These are phyloP conservation scores for Pemphredon lugubris DNA, from an alignment of 2,888 invertebrate species.

Conservation along the genomic window DNA sequence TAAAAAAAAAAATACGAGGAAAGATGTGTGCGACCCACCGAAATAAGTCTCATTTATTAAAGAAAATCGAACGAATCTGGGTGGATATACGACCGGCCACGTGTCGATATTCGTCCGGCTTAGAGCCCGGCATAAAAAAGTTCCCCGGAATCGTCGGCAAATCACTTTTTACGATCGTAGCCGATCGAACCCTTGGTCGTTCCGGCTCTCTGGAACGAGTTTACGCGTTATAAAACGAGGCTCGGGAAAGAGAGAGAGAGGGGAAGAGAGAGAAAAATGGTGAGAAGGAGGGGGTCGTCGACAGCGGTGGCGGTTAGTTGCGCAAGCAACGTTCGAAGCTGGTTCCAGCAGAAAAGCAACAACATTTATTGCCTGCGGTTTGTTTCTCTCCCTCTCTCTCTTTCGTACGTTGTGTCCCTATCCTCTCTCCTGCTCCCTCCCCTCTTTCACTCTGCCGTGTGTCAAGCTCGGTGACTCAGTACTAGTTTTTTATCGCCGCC, in stretches of 20 bases:
- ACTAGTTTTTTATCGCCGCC: slow-evolving; percentile 37
- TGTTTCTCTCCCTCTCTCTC: slow-evolving; percentile 28
- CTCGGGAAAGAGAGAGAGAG: slow-evolving; percentile 8
- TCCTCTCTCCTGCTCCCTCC: not conserved
- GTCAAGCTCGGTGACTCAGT: slow-evolving; percentile 49
- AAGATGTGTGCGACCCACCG: not conserved
- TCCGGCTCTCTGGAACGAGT: slow-evolving; percentile 60
- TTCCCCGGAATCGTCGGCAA: slow-evolving; percentile 24
- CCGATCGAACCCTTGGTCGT: slow-evolving; percentile 38
- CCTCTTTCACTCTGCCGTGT: slow-evolving; percentile 1
- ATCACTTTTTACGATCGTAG: slow-evolving; percentile 46
- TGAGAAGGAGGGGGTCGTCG: slow-evolving; percentile 17
- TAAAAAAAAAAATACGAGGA: no score
- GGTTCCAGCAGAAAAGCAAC: slow-evolving; percentile 48
- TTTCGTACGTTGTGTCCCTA: slow-evolving; percentile 7
- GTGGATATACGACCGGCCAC: not conserved
- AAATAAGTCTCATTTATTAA: not conserved
- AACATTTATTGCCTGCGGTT: slow-evolving; percentile 53
- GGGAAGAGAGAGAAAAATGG: not conserved
- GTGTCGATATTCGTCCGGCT: not conserved
- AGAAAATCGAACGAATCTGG: not conserved
- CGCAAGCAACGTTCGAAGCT: slow-evolving; percentile 60
- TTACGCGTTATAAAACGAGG: slow-evolving; percentile 65
- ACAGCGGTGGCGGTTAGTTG: slow-evolving; percentile 52
- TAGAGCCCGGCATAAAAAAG: slow-evolving; percentile 1